Base-by-base conservation (phyloP, 2,888 invertebrate species). In the Gastracanthus pulcherrimus region DNA sequence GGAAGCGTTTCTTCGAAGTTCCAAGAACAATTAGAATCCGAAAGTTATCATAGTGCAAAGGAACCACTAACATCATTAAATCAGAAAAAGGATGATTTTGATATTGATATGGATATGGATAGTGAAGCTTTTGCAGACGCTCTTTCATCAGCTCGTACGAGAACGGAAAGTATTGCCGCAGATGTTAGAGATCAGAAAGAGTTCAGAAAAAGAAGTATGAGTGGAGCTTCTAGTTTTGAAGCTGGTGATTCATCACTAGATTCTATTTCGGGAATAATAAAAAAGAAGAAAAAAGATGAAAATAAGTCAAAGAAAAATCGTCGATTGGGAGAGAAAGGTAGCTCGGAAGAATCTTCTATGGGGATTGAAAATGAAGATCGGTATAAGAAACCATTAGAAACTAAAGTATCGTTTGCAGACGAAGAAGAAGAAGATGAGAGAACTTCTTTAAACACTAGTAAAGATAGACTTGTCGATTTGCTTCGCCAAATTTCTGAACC, bases 1-100 rank as follows among this genome's bases (percentile, higher is more conserved):
- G 94, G 94, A 87, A 81, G 92, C 87, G 83, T 92, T 88, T 86
- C 92, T 87, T 84, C 92, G 86, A 84, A 92, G 91, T 87, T 81
- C 45, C 78, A 72, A 82, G 90, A 82, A 55, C 92, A 72, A 26
- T 72, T 48, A 6, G 88, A 90, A 62, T 89, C 91, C 0, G 91
- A 91, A 78, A 91, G 89, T 72, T 91, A 89, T 64, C 91, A 91
- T 76, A 91, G 91, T 69, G 91, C 91, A 0, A 88, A 87, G 31
- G 90, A 88, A 38, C 87, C 87, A 2, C 23, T 77, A 2, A 81
- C 82, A 4, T 84, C 81, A 5, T 88, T 86, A 3, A 71, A 86
- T 9, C 85, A 86, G 38, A 88, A 82, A 26, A 89, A 89, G 67
- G 89, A 89, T 41, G 48, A 79, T 41, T 7, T 48, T 0, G 82